These are phyloP conservation scores for Abramis brama DNA, from an alignment of 2,113 vertebrate genomes.

Conservation along the genomic window DNA sequence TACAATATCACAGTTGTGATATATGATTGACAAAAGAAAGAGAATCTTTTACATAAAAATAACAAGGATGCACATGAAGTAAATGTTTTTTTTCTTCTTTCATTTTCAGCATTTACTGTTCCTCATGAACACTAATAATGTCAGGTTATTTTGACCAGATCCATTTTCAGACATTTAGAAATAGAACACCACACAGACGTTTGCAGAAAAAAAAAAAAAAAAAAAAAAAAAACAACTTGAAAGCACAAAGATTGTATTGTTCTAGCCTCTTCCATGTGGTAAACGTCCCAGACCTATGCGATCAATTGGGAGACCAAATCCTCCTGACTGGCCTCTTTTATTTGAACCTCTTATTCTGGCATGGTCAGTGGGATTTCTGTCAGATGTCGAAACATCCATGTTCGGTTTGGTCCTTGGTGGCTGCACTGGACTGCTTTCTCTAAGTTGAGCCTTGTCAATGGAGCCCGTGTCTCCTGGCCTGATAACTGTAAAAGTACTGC, in stretches of 20 bases:
- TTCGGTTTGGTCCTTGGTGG: not conserved
- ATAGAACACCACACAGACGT: not conserved
- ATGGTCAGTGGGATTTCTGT: conserved; percentile 23
- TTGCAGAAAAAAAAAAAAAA: too few species aligned
- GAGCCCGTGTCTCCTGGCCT: not conserved
- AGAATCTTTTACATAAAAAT: not conserved
- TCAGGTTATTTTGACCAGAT: not conserved
- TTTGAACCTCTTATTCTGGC: conserved; percentile 28
- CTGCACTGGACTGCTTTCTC: conserved; percentile 6
- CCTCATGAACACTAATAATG: not conserved
- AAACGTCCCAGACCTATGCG: conserved; percentile 45
- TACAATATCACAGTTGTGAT: not conserved
- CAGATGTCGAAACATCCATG: not conserved
- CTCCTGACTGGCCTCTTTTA: conserved; percentile 1
- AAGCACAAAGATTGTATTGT: not conserved
- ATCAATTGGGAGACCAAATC: conserved; percentile 45
- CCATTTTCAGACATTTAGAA: not conserved
- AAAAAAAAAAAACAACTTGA: not conserved
- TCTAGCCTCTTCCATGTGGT: conserved; percentile 32
- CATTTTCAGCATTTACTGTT: not conserved
- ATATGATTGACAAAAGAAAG: not conserved
- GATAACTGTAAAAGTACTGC: not conserved
- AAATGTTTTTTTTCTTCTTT: not conserved
- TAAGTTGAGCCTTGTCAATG: not conserved
- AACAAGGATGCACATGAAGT: not conserved